phyloP scores from a whole-genome alignment of 2,113 vertebrate species.

The Ptilonorhynchus violaceus region DNA sequence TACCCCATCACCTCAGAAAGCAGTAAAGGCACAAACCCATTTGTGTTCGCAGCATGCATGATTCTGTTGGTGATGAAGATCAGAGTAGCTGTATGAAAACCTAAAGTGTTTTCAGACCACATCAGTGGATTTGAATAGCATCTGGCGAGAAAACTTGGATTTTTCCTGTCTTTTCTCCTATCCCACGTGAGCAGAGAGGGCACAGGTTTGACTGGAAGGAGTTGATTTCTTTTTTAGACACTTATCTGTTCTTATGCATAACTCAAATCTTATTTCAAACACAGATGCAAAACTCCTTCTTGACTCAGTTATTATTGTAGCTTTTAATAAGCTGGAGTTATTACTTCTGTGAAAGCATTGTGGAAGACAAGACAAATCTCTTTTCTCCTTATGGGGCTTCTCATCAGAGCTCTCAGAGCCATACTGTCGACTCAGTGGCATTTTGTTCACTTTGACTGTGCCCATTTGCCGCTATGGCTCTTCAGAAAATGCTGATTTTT shows the following conservation, averaged over 20 bases:
- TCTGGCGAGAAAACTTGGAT: background rate
- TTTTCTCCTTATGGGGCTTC: background rate
- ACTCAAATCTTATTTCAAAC: background rate
- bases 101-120: background rate
- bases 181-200: background rate
- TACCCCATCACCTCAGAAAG: background rate
- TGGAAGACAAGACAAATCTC: background rate
- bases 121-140: background rate
- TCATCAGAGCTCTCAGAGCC: background rate
- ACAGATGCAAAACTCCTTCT: background rate
- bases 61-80: background rate
- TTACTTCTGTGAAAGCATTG: background rate
- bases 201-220: background rate
- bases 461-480: background rate
- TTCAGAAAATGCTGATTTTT: background rate
- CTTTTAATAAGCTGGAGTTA: background rate
- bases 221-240: background rate
- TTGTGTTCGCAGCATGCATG: accelerated
- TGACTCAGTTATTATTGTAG: background rate
- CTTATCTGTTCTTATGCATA: background rate
- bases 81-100: background rate
- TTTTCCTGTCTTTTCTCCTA: background rate
- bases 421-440: accelerated
- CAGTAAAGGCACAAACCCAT: background rate
- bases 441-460: background rate